phyloP scores from a whole-genome alignment of 1,140 invertebrate genomes.

The Zaprionus capensis region DNA sequence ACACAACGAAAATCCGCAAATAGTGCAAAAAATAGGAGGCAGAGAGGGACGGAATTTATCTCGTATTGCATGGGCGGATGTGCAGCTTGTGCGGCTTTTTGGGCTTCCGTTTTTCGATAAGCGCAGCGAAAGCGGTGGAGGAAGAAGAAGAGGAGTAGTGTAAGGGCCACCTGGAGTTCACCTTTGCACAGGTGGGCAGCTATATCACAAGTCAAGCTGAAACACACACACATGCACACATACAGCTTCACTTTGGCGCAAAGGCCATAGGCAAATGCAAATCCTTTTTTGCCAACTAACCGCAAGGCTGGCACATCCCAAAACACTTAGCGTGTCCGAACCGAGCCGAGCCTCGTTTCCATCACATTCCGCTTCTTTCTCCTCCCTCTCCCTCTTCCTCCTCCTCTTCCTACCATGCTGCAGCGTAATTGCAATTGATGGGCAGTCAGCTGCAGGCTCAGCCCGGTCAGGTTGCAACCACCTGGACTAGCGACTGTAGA shows the following conservation, averaged over 20 bases:
- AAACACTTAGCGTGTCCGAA: constrained; percentile 23
- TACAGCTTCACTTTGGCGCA: not conserved
- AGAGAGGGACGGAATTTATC: not conserved
- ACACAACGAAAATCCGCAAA: not conserved
- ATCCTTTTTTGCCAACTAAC: constrained; percentile 16
- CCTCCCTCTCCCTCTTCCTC: too few species aligned
- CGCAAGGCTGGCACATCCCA: not conserved
- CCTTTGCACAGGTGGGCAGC: not conserved
- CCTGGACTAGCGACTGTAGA: not conserved
- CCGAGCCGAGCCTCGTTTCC: too few species aligned
- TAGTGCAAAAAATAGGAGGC: not conserved
- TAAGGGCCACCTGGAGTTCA: not conserved
- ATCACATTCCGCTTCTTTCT: not conserved
- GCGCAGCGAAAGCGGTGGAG: not conserved
- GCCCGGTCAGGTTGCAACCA: constrained; percentile 1
- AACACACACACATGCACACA: not conserved
- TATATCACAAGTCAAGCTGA: constrained; percentile 8
- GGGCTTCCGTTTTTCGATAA: constrained; percentile 19
- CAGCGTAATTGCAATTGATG: constrained; percentile 55
- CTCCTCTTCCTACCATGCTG: not conserved
- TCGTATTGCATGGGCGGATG: constrained; percentile 4
- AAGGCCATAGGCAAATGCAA: constrained; percentile 9
- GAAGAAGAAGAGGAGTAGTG: not conserved
- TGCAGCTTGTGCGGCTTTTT: not conserved
- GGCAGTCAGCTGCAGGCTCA: constrained; percentile 6